These are phyloP conservation scores for Tigriopus californicus DNA, from an alignment of 2,888 invertebrate genomes.

Conservation along the genomic window DNA sequence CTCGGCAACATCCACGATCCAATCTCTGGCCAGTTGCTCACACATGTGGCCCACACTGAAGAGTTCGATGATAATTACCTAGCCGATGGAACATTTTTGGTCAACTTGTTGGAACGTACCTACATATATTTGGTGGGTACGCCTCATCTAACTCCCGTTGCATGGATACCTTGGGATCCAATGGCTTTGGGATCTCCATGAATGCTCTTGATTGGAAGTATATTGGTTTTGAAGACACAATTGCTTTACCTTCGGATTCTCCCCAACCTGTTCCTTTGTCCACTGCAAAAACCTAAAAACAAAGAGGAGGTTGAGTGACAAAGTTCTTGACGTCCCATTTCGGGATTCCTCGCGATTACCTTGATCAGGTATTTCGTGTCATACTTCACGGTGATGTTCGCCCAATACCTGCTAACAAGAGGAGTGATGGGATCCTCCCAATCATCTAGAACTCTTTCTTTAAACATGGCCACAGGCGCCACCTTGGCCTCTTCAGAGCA, in stretches of 20 bases:
- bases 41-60: too few relatives aligned
- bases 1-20: too few relatives aligned
- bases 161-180: background rate
- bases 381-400: background rate
- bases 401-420: background rate
- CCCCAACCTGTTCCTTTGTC: constrained; percentile 6
- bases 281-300: background rate
- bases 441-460: background rate
- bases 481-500: background rate
- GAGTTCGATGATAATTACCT: too few relatives aligned
- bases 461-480: background rate
- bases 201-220: background rate
- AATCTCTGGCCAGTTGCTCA: too few relatives aligned
- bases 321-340: background rate
- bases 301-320: background rate
- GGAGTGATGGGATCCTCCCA: background rate
- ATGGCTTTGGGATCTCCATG: background rate
- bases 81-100: too few relatives aligned
- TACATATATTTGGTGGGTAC: too few relatives aligned
- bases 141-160: background rate
- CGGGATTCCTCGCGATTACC: background rate
- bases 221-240: background rate
- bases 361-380: background rate
- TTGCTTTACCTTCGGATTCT: background rate
- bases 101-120: too few relatives aligned